phyloP scores from a whole-genome alignment of 1,140 invertebrate genomes.

The Lucilia cuprina region DNA sequence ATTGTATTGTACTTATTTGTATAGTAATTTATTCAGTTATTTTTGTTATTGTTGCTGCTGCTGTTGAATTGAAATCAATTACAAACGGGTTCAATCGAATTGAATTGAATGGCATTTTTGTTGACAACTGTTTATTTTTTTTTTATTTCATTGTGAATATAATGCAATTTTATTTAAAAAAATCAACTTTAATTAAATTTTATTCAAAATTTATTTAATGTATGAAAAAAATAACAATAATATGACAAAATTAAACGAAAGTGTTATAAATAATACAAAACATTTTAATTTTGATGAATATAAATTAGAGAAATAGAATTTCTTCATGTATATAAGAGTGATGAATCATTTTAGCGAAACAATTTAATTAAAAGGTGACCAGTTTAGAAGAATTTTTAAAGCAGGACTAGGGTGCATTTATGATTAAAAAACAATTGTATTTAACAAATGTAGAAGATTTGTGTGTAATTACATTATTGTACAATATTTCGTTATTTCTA shows the following conservation, averaged over 20 bases:
- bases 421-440: too few species aligned
- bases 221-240: neutral
- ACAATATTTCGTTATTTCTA: too few species aligned
- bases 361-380: neutral
- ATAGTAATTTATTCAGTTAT: constrained; percentile 8
- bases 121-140: constrained; percentile 25
- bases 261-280: constrained; percentile 8
- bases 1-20: constrained; percentile 7
- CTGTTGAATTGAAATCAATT: constrained; percentile 1
- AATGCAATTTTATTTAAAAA: constrained; percentile 28
- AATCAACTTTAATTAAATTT: constrained; percentile 32
- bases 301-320: neutral
- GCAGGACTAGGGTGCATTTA: neutral
- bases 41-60: too few species aligned
- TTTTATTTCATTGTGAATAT: neutral
- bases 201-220: neutral
- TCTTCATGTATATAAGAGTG: neutral
- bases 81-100: constrained; percentile 16
- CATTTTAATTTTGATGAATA: neutral
- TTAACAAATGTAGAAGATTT: too few species aligned
- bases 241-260: neutral
- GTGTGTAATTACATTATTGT: too few species aligned
- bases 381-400: neutral
- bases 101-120: constrained; percentile 23
- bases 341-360: neutral